Evolutionary conservation across 1,140 invertebrate genomes (phyloP).

Genomic region (Heliothis subflexa): DNA sequence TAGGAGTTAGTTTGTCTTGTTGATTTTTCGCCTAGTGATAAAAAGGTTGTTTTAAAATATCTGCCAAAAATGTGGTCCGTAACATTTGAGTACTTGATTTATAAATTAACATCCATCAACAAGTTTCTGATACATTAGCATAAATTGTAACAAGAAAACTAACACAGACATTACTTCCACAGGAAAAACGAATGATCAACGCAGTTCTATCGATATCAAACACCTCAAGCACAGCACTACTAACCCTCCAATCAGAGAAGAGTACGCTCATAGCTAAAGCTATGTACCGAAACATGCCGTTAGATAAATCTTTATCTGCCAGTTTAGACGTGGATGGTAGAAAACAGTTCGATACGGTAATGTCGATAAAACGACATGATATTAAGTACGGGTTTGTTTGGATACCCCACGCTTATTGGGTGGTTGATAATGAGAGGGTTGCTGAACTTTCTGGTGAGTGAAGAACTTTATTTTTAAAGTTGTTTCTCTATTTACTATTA

Average conservation of each 20-base stretch:
- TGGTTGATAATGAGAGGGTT: slow-evolving; percentile 89
- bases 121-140: too few relatives aligned
- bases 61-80: too few relatives aligned
- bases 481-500: too few relatives aligned
- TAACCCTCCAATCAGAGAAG: slow-evolving; percentile 88
- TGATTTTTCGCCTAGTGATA: too few relatives aligned
- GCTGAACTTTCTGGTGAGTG: slow-evolving; percentile 88
- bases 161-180: slow-evolving; percentile 26
- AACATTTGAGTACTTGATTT: too few relatives aligned
- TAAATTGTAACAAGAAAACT: not conserved
- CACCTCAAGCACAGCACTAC: slow-evolving; percentile 76
- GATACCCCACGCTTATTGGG: slow-evolving; percentile 88
- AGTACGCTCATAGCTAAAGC: slow-evolving; percentile 88
- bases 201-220: slow-evolving; percentile 71
- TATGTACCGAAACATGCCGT: slow-evolving; percentile 88
- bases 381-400: slow-evolving; percentile 89
- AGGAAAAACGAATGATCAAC: slow-evolving; percentile 84
- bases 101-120: too few relatives aligned
- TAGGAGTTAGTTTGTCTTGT: too few relatives aligned
- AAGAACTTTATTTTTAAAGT: not conserved
- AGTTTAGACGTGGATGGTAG: slow-evolving; percentile 89
- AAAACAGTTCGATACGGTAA: slow-evolving; percentile 89
- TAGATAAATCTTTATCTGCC: slow-evolving; percentile 89
- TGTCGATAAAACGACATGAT: slow-evolving; percentile 82
- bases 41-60: too few relatives aligned